Evolutionary conservation across 2,113 vertebrate genomes (phyloP), one percentile per base, ranked within the genome.

Genomic region (Sitta europaea): DNA sequence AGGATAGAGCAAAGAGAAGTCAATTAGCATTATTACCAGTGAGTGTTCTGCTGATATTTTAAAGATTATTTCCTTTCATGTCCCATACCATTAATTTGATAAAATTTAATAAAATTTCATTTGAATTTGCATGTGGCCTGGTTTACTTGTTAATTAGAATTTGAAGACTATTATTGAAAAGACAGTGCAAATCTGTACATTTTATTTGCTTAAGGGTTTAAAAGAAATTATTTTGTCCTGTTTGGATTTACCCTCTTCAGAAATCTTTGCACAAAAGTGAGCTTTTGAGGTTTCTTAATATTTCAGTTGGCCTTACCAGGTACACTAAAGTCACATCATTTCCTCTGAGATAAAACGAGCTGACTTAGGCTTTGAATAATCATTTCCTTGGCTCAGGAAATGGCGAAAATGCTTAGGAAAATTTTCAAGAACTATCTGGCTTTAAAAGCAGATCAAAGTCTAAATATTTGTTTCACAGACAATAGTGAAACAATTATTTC

Each of bases 391-490:
- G 63, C 72, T 96, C 79, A 74, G 78, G 71, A 91, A 96, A 75
- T 14, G 11, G 50, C 27, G 27, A 83, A 90, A 86, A 80, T 15
- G 29, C 58, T 86, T 53, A 65, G 13, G 47, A 81, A 92, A 77
- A 58, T 43, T 91, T 91, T 94, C 29, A 62, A 86, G 74, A 95
- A 48, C 54, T 68, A 4, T 54, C 54, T 92, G 42, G 54, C 55
- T 91, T 87, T 87, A 29, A 58, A 90, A 93, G 71, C 14, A 90
- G 79, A 94, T 87, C 73, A 85, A 95, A 96, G 79, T 67, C 57
- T 74, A 90, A 94, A 86, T 78, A 74, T 90, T 93, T 94, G 22
- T 72, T 68, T 29, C 72, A 40, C 24, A 76, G 65, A 76, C 31
- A 74, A 53, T 68, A 42, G 36, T 29, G 29, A 94, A 87, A 59